Evolutionary conservation across 2,888 invertebrate species (phyloP).

Genomic region (Ditula angustiorana): DNA sequence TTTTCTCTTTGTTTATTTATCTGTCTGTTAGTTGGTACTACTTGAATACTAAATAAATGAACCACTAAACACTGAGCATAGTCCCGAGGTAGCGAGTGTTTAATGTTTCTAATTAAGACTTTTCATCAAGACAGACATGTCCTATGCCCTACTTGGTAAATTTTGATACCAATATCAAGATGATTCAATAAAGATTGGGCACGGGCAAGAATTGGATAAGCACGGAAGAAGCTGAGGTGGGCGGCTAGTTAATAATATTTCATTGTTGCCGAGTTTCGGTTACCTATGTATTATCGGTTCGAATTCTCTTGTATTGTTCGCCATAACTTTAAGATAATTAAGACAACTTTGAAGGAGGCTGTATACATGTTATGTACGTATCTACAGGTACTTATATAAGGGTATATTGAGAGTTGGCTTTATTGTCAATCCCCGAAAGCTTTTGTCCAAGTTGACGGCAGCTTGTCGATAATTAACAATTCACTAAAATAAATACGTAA

Average conservation of each 20-base stretch:
- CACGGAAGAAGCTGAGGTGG: not conserved
- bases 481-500: not conserved
- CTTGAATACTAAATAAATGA: too few species aligned
- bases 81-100: too few species aligned
- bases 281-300: not conserved
- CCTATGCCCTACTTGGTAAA: too few species aligned
- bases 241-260: slow-evolving; percentile 1
- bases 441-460: slow-evolving; percentile 5
- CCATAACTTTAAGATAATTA: slow-evolving; percentile 8
- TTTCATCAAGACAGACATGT: too few species aligned
- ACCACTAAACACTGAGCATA: too few species aligned
- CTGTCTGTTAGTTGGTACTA: too few species aligned
- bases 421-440: slow-evolving; percentile 5
- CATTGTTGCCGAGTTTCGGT: not conserved
- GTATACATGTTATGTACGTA: not conserved
- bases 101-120: too few species aligned
- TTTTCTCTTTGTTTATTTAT: too few species aligned
- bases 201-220: not conserved
- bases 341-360: slow-evolving; percentile 6
- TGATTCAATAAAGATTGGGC: too few species aligned
- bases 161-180: too few species aligned
- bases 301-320: slow-evolving; percentile 3
- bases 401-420: slow-evolving; percentile 3
- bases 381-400: not conserved
- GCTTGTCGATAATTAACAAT: slow-evolving; percentile 7